Evolutionary conservation across 2,113 vertebrate species (phyloP), one percentile per base, ranked within the genome.

Genomic region (Eleginops maclovinus): DNA sequence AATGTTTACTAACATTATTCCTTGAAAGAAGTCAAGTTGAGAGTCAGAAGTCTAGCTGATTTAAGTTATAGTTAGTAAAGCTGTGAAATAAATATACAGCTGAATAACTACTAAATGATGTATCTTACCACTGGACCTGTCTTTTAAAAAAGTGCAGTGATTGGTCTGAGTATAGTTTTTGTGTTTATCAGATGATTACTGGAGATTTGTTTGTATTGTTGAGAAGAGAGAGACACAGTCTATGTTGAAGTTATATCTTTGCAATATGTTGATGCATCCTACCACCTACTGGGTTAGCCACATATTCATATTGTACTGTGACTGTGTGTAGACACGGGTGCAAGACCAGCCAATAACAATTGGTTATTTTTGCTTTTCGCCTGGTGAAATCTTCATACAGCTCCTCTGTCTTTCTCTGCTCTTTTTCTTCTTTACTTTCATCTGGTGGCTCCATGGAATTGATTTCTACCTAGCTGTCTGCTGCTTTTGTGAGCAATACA

Each of bases 401-500:
- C 71, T 66, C 67, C 84, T 81, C 74, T 84, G 72, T 86, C 81
- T 84, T 86, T 77, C 41, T 21, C 64, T 80, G 54, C 77, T 82
- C 79, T 79, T 84, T 87, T 87, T 82, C 72, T 83, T 64, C 49
- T 65, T 76, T 60, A 72, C 90, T 93, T 93, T 93, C 87, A 92
- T 93, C 88, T 79, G 80, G 53, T 75, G 81, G 88, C 91, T 91
- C 90, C 83, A 85, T 86, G 85, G 91, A 93, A 93, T 93, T 91
- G 91, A 93, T 93, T 92, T 92, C 71, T 72, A 81, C 70, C 81
- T 62, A 73, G 85, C 81, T 85, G 90, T 92, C 87, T 91, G 86
- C 87, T 90, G 84, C 85, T 89, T 93, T 91, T 92, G 87, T 92
- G 89, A 92, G 84, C 80, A 88, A 87, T 21, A 19, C 67, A 54